Percentiles rank a stretch among this genome's conserved stretches.
These are phyloP conservation scores for Chaitophorus viminalis DNA, from an alignment of 2,888 invertebrate genomes.

Conservation along the genomic window DNA sequence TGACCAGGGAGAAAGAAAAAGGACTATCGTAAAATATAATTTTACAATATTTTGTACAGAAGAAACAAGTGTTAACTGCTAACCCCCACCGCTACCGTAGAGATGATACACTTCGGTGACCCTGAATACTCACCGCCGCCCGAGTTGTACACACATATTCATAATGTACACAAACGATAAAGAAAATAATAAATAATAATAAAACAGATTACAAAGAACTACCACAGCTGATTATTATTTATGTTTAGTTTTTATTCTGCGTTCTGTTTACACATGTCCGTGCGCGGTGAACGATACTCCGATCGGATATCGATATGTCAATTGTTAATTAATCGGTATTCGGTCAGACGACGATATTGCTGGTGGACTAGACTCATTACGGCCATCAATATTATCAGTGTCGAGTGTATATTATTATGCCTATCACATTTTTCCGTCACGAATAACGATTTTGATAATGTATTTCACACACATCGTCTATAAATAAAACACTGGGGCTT, in stretches of 20 bases:
- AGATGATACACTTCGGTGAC: background rate
- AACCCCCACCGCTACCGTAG: background rate
- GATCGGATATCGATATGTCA: no score
- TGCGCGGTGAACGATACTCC: no score
- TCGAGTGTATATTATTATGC: no score
- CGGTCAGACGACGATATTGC: background rate
- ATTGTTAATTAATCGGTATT: background rate
- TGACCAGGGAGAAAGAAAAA: background rate
- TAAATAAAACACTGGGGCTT: no score
- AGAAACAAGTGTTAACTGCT: background rate
- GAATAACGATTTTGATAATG: background rate
- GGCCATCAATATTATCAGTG: no score
- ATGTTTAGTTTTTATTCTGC: background rate
- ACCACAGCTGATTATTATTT: conserved; percentile 21
- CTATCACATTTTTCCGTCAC: no score
- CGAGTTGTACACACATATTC: background rate
- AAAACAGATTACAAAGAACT: background rate
- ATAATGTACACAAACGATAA: background rate
- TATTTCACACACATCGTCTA: background rate
- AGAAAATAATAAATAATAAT: no score
- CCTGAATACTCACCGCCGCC: background rate
- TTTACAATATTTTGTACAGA: background rate
- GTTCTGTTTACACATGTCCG: background rate
- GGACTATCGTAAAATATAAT: background rate
- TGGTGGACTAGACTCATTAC: no score